phyloP scores from a whole-genome alignment of 2,113 vertebrate genomes.

The Syrmaticus mikado region DNA sequence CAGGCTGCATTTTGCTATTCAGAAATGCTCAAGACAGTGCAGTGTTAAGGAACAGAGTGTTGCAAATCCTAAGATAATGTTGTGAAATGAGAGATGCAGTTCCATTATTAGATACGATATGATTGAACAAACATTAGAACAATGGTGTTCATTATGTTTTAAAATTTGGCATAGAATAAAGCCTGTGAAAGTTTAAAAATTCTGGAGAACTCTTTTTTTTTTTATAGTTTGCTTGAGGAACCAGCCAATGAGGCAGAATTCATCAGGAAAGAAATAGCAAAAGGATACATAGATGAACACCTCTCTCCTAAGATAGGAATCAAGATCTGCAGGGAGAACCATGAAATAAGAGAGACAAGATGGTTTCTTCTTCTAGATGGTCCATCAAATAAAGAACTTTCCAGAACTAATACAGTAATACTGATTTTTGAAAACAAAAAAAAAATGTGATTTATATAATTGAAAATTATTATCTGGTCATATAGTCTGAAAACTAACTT shows the following conservation, averaged over 20 bases:
- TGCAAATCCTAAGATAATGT: neutral
- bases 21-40: neutral
- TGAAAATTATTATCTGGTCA: neutral
- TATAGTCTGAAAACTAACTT: neutral
- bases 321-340: neutral
- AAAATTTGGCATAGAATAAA: neutral
- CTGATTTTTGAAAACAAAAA: neutral
- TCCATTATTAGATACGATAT: neutral
- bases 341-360: neutral
- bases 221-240: neutral
- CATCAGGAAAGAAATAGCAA: neutral
- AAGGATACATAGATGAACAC: neutral
- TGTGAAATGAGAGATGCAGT: neutral
- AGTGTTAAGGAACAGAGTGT: neutral
- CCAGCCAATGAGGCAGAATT: neutral
- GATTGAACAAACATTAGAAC: neutral
- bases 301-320: neutral
- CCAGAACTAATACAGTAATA: neutral
- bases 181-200: neutral
- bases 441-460: neutral
- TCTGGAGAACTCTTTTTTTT: neutral
- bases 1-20: neutral
- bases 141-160: neutral
- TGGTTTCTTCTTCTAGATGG: neutral
- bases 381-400: neutral